Evolutionary conservation across 2,797 vertebrate species (phyloP), one percentile per base, ranked within the genome.

Genomic region (Malurus splendens): DNA sequence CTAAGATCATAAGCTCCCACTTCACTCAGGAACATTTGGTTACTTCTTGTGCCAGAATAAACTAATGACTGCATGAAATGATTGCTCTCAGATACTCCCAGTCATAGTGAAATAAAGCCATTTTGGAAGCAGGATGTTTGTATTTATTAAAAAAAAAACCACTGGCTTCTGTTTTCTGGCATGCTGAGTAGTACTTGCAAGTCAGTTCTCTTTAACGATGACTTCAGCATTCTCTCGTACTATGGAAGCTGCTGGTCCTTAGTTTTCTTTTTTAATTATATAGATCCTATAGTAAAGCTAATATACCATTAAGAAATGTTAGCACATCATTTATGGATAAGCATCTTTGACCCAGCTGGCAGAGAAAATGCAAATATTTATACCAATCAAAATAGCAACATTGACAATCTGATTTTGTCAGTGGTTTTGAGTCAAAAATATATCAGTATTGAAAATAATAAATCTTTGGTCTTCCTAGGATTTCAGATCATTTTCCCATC

Each of bases 21-120:
- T 81, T 90, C 84, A 52, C 47, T 90, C 25, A 67, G 81, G 25
- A 90, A 81, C 7, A 75, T n/a, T 65, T 1, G 27, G 33, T 27
- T 32, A 32, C 36, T 68, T 50, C 20, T 33, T 90, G 75, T 94
- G 86, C 72, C 94, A 93, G 89, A 75, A 91, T 72, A 96, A 93
- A 90, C 71, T 44, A 74, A 82, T 76, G 61, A 87, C 52, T 78
- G 25, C 61, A 86, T 52, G 12, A 90, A 84, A 91, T 24, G 5
- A 32, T 38, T 83, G 50, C 72, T 88, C 32, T 92, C 78, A 90
- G 90, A 90, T 92, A 52, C 36, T 48, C 42, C 28, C 55, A 54
- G 30, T 33, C 38, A 76, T 8, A 61, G 50, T 44, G 71, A 94
- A 71, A 64, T 65, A 16, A 92, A 95, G 81, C 50, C 22, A 70